Conservation (phyloP, 2,797 vertebrate genomes). For the Rhynchotus rufescens region DNA sequence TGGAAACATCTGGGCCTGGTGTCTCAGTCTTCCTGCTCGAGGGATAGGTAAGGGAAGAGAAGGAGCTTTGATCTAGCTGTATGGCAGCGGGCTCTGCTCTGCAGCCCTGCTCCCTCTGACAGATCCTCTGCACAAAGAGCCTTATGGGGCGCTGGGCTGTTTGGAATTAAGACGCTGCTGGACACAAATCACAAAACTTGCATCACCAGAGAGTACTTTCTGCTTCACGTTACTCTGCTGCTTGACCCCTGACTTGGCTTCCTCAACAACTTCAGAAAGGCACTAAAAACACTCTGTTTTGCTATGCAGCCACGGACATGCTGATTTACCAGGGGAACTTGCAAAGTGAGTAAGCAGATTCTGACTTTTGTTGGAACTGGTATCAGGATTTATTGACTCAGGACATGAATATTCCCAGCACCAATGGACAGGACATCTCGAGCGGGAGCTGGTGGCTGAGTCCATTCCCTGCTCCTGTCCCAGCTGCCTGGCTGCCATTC, state of each 20-base stretch:
- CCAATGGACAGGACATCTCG: background rate
- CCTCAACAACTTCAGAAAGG: background rate
- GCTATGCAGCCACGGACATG: background rate
- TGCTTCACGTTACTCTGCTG: background rate
- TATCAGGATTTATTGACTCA: background rate
- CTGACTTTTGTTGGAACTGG: background rate
- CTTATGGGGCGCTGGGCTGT: background rate
- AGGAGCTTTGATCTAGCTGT: slow-evolving; percentile 4
- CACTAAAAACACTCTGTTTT: background rate
- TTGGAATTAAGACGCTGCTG: background rate
- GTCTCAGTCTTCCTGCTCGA: background rate
- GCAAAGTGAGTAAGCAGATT: background rate
- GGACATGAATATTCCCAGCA: background rate
- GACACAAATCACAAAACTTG: background rate
- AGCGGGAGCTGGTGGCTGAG: background rate
- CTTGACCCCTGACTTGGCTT: background rate
- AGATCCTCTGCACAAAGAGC: accelerated
- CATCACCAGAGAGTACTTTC: background rate
- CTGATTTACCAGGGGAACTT: accelerated
- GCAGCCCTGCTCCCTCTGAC: background rate
- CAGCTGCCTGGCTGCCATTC: background rate
- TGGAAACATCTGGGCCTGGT: slow-evolving; percentile 42
- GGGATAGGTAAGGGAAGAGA: slow-evolving; percentile 10
- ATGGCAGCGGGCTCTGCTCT: background rate
- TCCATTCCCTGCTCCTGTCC: background rate